Evolutionary conservation across 2,113 vertebrate species (phyloP), one percentile per base, ranked within the genome.

Genomic region (Amphiprion percula): DNA sequence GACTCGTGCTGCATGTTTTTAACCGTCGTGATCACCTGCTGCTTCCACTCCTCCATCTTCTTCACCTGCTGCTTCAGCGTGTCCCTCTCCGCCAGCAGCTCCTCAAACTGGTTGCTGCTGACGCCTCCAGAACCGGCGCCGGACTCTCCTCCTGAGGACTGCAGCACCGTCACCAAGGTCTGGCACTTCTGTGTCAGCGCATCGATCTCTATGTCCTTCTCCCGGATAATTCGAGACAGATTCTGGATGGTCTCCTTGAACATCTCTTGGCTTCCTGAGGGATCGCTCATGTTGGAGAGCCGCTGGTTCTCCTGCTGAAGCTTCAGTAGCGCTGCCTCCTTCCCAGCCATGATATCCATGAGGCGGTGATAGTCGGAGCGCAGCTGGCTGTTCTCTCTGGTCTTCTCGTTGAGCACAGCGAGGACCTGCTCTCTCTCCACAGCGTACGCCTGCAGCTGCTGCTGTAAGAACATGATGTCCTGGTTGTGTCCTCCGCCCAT

Each of bases 21-120:
- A 4, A 99, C 97, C 0, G 98, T 99, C 10, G 98, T 99, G 86
- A 98, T 98, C 55, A 99, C 98, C 78, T 99, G 98, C 64, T 98
- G 96, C 74, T 99, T 99, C 98, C 98, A 99, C 84, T 99, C 98
- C 19, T 99, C 97, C 96, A 99, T 97, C 88, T 99, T 99, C 93
- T 99, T 99, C 26, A 98, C 97, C 81, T 99, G 98, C 53, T 99
- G 98, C 66, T 99, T 98, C 50, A 99, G 85, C 0, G 94, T 96
- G 91, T 99, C 97, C 0, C 98, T 93, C 60, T 99, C 98, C 65
- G 98, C 97, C 0, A 99, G 89, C 50, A 99, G 96, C 68, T 99
- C 96, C 86, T 99, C 97, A 68, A 99, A 99, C 89, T 99, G 98
- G 85, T 98, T 98, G 88, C 97, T 98, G 65, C 97, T 99, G 68